These are phyloP conservation scores for Hippocampus kuda DNA, from an alignment of 2,797 vertebrate genomes.

Conservation along the genomic window DNA sequence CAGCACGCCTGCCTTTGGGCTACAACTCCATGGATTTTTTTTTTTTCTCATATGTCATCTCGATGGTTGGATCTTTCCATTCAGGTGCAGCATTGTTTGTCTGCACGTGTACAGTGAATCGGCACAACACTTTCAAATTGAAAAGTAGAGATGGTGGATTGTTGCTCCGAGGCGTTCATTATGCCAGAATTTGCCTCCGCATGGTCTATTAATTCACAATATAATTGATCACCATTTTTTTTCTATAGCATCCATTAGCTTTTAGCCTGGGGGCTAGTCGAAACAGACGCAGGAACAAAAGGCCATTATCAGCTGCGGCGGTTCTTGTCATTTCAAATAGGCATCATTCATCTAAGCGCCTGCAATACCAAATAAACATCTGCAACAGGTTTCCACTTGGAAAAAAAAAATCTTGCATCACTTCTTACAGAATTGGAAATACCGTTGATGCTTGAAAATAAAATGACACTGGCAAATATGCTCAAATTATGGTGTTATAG, in stretches of 20 bases:
- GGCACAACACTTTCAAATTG: conserved; percentile 8
- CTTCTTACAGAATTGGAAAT: background rate
- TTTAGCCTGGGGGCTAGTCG: conserved; percentile 44
- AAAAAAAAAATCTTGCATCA: background rate
- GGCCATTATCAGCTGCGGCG: conserved; percentile 52
- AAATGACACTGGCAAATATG: background rate
- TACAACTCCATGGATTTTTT: too few relatives aligned
- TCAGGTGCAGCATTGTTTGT: background rate
- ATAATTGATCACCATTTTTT: conserved; percentile 56
- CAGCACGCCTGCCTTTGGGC: background rate
- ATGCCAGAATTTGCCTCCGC: conserved; percentile 46
- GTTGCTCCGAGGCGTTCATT: conserved; percentile 43
- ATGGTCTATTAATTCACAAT: conserved; percentile 57
- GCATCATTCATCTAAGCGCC: conserved; percentile 46
- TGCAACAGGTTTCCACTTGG: background rate
- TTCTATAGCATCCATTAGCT: conserved; percentile 59
- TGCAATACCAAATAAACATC: conserved; percentile 5
- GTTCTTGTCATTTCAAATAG: conserved; percentile 53
- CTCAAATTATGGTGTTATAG: background rate
- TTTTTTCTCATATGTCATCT: too few relatives aligned
- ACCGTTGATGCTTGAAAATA: background rate
- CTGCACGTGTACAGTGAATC: background rate
- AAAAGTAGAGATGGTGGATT: conserved; percentile 2
- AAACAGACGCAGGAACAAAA: conserved; percentile 39
- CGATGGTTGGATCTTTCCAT: background rate